phyloP scores from a whole-genome alignment of 2,888 invertebrate species.

The Drosophila lacicola region DNA sequence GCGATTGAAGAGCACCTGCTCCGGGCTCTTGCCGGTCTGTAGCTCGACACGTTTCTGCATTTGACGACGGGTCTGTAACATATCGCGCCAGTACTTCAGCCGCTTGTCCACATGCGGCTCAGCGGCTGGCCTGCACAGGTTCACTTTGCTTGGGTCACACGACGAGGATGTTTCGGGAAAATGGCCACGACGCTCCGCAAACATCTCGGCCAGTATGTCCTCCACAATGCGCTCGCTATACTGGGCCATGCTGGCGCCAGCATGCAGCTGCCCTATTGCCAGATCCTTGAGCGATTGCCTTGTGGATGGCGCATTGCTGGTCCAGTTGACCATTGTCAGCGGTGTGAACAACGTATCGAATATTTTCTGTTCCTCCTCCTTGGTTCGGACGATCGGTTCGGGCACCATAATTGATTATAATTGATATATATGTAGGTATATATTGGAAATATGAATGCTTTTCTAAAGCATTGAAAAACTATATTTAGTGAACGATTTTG shows the following conservation, averaged over 20 bases:
- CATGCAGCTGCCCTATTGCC: not conserved
- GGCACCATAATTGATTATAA: not conserved
- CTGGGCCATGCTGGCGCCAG: constrained; percentile 16
- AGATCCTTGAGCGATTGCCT: accelerated
- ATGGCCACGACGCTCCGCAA: constrained; percentile 67
- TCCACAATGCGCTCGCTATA: constrained; percentile 58
- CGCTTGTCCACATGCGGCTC: constrained; percentile 71
- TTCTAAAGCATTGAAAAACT: constrained; percentile 13
- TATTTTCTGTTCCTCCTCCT: not conserved
- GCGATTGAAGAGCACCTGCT: constrained; percentile 74
- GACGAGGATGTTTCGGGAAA: constrained; percentile 66
- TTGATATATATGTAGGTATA: not conserved
- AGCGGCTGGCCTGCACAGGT: not conserved
- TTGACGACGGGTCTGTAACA: constrained; percentile 60
- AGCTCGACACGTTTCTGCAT: constrained; percentile 56
- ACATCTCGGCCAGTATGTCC: constrained; percentile 67
- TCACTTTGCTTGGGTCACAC: constrained; percentile 19
- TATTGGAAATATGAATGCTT: not conserved
- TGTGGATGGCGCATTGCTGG: constrained; percentile 3
- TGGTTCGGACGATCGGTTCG: not conserved
- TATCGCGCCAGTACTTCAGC: constrained; percentile 75
- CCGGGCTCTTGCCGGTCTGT: constrained; percentile 57
- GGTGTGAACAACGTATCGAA: not conserved
- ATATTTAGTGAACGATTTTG: constrained; percentile 33
- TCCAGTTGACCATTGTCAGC: constrained; percentile 39